These are phyloP conservation scores for Pampus argenteus DNA, from an alignment of 2,797 vertebrate genomes.

Conservation along the genomic window DNA sequence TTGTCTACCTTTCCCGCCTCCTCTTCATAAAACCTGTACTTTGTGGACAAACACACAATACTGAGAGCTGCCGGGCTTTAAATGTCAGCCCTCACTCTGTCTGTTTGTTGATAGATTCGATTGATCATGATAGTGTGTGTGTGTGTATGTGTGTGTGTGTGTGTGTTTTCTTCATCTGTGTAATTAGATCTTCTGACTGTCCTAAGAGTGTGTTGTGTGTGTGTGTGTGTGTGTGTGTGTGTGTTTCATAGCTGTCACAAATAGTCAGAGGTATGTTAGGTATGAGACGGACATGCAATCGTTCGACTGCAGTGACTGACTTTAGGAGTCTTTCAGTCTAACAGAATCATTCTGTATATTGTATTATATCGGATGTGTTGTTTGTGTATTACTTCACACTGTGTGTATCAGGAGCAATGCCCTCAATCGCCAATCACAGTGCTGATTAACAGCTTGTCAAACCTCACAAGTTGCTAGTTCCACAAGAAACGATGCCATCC, in stretches of 20 bases:
- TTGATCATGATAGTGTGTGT: conserved; percentile 54
- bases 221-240: conserved; percentile 8
- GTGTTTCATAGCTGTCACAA: conserved; percentile 39
- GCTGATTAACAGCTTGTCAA: conserved; percentile 28
- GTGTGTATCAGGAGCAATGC: neutral
- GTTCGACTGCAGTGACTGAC: conserved; percentile 3
- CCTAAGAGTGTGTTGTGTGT: conserved; percentile 6
- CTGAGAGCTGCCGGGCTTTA: conserved; percentile 59
- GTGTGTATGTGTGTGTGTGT: conserved; percentile 14
- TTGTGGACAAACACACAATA: conserved; percentile 28
- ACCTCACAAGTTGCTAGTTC: conserved; percentile 12
- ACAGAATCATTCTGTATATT: neutral
- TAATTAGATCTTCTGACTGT: too few species aligned
- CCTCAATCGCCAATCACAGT: neutral
- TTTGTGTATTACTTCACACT: neutral
- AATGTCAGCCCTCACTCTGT: conserved; percentile 74
- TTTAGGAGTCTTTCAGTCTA: conserved; percentile 13
- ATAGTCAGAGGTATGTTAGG: too few species aligned
- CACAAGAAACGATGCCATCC: conserved; percentile 17
- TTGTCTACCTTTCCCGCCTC: neutral
- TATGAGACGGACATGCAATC: neutral
- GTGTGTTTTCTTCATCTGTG: conserved; percentile 36
- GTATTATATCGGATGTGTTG: neutral
- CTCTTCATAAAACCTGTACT: neutral
- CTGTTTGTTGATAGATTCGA: conserved; percentile 73